These are phyloP conservation scores for Elegia similella DNA, from an alignment of 2,888 invertebrate species.

Conservation along the genomic window DNA sequence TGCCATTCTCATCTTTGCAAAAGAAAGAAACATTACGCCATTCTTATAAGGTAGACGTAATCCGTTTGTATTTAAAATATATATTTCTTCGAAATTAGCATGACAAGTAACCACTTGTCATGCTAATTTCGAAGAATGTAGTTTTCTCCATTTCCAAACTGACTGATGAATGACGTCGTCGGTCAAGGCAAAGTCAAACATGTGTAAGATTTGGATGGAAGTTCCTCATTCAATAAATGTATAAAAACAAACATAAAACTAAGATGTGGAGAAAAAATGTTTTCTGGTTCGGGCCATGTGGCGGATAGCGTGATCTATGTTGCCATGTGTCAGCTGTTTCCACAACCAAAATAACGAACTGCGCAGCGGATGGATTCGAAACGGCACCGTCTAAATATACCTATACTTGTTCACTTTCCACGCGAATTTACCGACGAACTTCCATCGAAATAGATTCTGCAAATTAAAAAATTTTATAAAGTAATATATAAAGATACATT, in stretches of 20 bases:
- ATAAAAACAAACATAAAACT: constrained; percentile 18
- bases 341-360: constrained; percentile 58
- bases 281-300: constrained; percentile 38
- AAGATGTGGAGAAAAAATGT: constrained; percentile 18
- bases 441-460: neutral
- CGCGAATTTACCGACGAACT: neutral
- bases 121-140: neutral
- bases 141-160: neutral
- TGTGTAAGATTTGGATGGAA: constrained; percentile 1
- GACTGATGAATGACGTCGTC: constrained; percentile 1
- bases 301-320: constrained; percentile 38
- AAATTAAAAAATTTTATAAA: neutral
- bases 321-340: constrained; percentile 63
- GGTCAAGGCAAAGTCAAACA: constrained; percentile 22
- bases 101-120: too few species aligned
- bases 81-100: neutral
- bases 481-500: too few species aligned
- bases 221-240: constrained; percentile 10
- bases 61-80: neutral
- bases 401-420: constrained; percentile 17
- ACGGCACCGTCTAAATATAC: constrained; percentile 40
- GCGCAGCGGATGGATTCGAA: constrained; percentile 50
- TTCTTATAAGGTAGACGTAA: neutral
- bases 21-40: too few species aligned
- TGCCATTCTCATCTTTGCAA: too few species aligned